Evolutionary conservation across 2,797 vertebrate genomes (phyloP).

Genomic region (Chelmon rostratus): DNA sequence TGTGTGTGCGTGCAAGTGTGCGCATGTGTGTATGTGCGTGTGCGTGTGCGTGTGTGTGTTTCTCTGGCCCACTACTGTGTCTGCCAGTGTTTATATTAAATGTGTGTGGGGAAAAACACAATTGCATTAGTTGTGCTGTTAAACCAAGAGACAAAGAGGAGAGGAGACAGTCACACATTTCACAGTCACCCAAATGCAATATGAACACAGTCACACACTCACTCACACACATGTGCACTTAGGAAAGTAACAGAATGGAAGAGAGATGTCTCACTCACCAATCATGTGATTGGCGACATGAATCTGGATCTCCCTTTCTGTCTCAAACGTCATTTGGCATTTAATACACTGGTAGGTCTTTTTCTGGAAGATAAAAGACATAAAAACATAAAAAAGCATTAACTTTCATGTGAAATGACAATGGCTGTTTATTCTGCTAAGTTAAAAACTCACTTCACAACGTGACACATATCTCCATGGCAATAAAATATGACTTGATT

Average conservation of each 20-base stretch:
- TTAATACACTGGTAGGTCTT: constrained; percentile 99
- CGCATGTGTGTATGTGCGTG: constrained; percentile 7
- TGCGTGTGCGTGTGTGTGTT: constrained; percentile 35
- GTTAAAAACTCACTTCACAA: background rate
- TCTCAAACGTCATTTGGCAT: constrained; percentile 99
- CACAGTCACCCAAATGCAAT: constrained; percentile 40
- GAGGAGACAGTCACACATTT: constrained; percentile 7
- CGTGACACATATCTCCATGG: too few relatives aligned
- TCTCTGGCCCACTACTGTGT: background rate
- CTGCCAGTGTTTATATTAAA: background rate
- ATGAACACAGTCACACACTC: constrained; percentile 9
- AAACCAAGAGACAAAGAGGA: background rate
- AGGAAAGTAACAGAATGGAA: background rate
- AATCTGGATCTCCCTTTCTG: constrained; percentile 98
- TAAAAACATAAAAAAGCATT: background rate
- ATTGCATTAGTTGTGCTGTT: background rate
- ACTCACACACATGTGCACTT: too few relatives aligned
- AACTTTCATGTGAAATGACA: background rate
- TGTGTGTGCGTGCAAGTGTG: constrained; percentile 3
- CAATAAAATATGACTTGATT: too few relatives aligned
- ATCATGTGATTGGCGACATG: constrained; percentile 99
- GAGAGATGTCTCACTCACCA: constrained; percentile 87
- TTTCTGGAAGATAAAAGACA: constrained; percentile 87
- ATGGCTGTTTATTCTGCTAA: background rate
- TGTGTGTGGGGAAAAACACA: background rate